These are phyloP conservation scores for Alloplasta piceator DNA, from an alignment of 2,888 invertebrate species.

Conservation along the genomic window DNA sequence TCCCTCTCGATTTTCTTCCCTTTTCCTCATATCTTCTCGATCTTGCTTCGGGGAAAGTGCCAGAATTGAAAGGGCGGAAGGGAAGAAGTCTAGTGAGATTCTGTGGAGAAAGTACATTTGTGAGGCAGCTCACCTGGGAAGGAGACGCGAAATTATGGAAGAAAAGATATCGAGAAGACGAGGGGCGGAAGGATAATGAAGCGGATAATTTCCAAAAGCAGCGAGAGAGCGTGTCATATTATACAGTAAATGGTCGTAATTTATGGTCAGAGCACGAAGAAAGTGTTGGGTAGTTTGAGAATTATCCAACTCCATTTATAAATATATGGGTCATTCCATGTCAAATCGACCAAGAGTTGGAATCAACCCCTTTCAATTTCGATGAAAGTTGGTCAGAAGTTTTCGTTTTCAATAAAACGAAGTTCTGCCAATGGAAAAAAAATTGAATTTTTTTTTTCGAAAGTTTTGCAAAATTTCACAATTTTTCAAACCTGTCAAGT, in stretches of 20 bases:
- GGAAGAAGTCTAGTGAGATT: conserved; percentile 22
- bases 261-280: background rate
- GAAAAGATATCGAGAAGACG: conserved; percentile 38
- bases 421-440: no score
- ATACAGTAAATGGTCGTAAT: background rate
- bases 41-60: conserved; percentile 48
- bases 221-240: conserved; percentile 18
- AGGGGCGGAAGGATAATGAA: conserved; percentile 46
- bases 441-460: no score
- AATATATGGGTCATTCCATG: no score
- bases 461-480: no score
- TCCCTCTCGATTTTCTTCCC: background rate
- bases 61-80: conserved; percentile 19
- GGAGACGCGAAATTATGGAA: conserved; percentile 26
- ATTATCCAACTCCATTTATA: background rate
- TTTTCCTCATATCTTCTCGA: conserved; percentile 25
- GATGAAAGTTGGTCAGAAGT: no score
- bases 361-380: no score
- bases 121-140: background rate
- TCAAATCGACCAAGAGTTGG: no score
- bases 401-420: no score
- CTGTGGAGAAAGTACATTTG: conserved; percentile 20
- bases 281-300: background rate
- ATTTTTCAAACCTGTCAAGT: no score
- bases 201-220: conserved; percentile 54